Conservation (phyloP, 2,888 invertebrate species). For the Melikaiella ostensackeni region DNA sequence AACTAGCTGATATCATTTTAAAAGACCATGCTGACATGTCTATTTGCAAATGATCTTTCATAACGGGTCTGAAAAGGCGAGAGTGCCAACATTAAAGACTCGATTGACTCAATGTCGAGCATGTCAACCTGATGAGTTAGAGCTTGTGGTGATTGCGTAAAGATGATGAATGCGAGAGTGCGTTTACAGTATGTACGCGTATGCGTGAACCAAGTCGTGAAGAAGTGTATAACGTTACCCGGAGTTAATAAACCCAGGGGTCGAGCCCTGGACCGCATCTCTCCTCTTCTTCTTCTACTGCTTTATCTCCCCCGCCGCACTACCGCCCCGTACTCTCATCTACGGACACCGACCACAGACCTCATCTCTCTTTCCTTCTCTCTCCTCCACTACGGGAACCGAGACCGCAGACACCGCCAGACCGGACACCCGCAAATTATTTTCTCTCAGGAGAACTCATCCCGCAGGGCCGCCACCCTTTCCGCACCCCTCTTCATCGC, state of each 20-base stretch:
- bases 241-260: slow-evolving; percentile 69
- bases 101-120: slow-evolving; percentile 50
- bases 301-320: slow-evolving; percentile 45
- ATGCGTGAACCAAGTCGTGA: slow-evolving; percentile 52
- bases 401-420: slow-evolving; percentile 68
- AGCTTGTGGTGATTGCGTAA: slow-evolving; percentile 49
- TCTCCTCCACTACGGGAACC: slow-evolving; percentile 47
- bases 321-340: slow-evolving; percentile 59
- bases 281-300: slow-evolving; percentile 47
- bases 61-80: not conserved
- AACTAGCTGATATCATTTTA: too few relatives aligned
- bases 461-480: slow-evolving; percentile 52
- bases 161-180: slow-evolving; percentile 53
- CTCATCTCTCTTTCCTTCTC: slow-evolving; percentile 48
- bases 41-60: not conserved
- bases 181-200: slow-evolving; percentile 49
- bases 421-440: slow-evolving; percentile 72
- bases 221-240: slow-evolving; percentile 64
- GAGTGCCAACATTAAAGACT: slow-evolving; percentile 48
- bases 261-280: slow-evolving; percentile 56
- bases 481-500: slow-evolving; percentile 33
- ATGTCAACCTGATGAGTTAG: slow-evolving; percentile 44
- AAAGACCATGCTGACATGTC: not conserved
- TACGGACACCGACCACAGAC: slow-evolving; percentile 65
- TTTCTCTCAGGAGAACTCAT: slow-evolving; percentile 65